These are phyloP conservation scores for Pterophyllum scalare DNA, from an alignment of 2,113 vertebrate genomes.

Conservation along the genomic window DNA sequence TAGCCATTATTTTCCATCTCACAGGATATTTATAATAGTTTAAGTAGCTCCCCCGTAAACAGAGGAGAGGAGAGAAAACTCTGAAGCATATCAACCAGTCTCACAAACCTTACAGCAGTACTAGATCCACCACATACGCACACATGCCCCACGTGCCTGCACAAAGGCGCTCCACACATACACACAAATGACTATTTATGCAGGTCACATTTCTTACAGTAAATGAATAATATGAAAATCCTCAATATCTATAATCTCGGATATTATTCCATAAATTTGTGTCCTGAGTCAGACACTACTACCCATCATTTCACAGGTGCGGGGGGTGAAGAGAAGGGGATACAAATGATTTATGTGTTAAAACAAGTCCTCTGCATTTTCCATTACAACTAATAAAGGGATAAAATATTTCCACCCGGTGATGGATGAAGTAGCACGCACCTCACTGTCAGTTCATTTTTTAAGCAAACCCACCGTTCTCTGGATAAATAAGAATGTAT, in stretches of 20 bases:
- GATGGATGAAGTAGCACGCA: conserved; percentile 79
- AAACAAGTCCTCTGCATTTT: conserved; percentile 79
- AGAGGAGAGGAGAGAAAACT: conserved; percentile 13
- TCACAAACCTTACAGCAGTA: conserved; percentile 19
- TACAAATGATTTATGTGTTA: conserved; percentile 82
- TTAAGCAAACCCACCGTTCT: conserved; percentile 75
- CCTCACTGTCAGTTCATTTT: conserved; percentile 81
- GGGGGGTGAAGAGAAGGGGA: conserved; percentile 21
- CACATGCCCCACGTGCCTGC: not conserved
- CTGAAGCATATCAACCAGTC: not conserved
- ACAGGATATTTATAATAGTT: conserved; percentile 81
- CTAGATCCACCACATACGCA: not conserved
- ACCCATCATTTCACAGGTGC: conserved; percentile 73
- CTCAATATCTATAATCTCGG: conserved; percentile 77
- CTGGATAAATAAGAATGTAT: conserved; percentile 79
- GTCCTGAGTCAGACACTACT: conserved; percentile 65
- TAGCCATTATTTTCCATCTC: conserved; percentile 34
- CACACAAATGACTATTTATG: conserved; percentile 58
- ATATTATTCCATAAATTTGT: conserved; percentile 80
- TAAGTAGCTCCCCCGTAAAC: conserved; percentile 68
- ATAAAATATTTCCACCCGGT: conserved; percentile 77
- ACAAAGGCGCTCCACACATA: not conserved
- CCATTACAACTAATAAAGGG: conserved; percentile 81
- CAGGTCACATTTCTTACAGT: conserved; percentile 68
- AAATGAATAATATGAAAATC: conserved; percentile 77